A percentile compares a stretch with the other conserved stretches of the same genome.
These are phyloP conservation scores for Spodoptera frugiperda DNA, from an alignment of 1,140 invertebrate species.

Conservation along the genomic window DNA sequence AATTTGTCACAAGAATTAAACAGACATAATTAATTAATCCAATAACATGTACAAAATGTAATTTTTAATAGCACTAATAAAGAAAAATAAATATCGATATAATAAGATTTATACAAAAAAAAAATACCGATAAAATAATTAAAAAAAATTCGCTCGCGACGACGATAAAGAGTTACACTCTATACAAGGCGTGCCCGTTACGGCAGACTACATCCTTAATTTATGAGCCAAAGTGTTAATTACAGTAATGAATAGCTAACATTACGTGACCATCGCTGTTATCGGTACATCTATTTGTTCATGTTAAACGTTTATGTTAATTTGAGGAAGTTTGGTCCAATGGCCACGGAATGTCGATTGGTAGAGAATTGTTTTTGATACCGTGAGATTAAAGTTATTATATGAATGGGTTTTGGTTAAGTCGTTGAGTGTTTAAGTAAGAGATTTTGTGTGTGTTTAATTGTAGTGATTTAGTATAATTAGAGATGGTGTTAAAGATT, in stretches of 20 bases:
- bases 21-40: too few relatives aligned
- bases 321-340: slow-evolving; percentile 72
- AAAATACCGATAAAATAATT: neutral
- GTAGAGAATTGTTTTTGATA: neutral
- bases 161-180: slow-evolving; percentile 34
- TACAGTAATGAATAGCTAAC: slow-evolving; percentile 70
- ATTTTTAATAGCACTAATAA: too few relatives aligned
- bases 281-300: slow-evolving; percentile 68
- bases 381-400: slow-evolving; percentile 17
- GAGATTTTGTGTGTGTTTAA: too few relatives aligned
- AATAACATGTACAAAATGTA: too few relatives aligned
- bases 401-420: neutral
- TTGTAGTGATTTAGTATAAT: too few relatives aligned
- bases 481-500: too few relatives aligned
- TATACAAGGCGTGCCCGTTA: slow-evolving; percentile 61
- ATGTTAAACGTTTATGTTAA: slow-evolving; percentile 77
- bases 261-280: slow-evolving; percentile 59
- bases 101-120: neutral
- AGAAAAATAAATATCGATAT: neutral
- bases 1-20: too few relatives aligned
- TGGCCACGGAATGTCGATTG: slow-evolving; percentile 59
- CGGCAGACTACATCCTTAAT: slow-evolving; percentile 58
- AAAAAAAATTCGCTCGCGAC: neutral
- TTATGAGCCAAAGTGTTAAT: slow-evolving; percentile 70
- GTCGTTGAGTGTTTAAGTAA: too few relatives aligned